Percentiles rank a stretch among this genome's conserved stretches.
These are phyloP conservation scores for Parus major DNA, from an alignment of 2,113 vertebrate species.

Conservation along the genomic window DNA sequence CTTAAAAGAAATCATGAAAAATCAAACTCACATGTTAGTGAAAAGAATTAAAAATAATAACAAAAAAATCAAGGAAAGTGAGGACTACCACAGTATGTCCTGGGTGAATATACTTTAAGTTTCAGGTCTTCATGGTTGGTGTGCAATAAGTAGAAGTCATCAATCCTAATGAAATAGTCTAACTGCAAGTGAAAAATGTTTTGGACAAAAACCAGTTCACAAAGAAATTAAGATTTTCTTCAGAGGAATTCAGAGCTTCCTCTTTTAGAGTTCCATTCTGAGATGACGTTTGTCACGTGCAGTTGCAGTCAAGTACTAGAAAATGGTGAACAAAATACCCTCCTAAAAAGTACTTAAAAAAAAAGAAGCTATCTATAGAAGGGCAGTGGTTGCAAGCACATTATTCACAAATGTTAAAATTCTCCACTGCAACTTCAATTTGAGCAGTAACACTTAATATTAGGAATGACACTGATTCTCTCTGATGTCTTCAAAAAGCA, in stretches of 20 bases:
- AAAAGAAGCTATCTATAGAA: too few species aligned
- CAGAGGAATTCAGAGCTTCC: not conserved
- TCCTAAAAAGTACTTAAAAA: not conserved
- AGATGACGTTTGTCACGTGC: accelerated
- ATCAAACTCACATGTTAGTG: not conserved
- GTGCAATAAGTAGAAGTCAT: not conserved
- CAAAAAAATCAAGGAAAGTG: not conserved
- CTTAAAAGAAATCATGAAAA: not conserved
- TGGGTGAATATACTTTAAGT: not conserved
- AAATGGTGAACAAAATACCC: not conserved
- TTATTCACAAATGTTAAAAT: not conserved
- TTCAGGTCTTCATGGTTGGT: not conserved
- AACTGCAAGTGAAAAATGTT: not conserved
- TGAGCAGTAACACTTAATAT: not conserved
- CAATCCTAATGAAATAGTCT: not conserved
- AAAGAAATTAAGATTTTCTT: not conserved
- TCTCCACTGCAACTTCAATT: not conserved
- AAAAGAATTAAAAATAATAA: not conserved
- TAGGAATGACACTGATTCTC: not conserved
- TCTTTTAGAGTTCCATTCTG: not conserved
- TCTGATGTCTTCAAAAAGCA: not conserved
- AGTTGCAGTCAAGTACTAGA: not conserved
- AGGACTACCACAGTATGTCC: not conserved
- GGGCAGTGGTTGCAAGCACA: not conserved
- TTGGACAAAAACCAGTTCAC: not conserved